Conservation (phyloP, 2,797 vertebrate species). For the Prunella strophiata region DNA sequence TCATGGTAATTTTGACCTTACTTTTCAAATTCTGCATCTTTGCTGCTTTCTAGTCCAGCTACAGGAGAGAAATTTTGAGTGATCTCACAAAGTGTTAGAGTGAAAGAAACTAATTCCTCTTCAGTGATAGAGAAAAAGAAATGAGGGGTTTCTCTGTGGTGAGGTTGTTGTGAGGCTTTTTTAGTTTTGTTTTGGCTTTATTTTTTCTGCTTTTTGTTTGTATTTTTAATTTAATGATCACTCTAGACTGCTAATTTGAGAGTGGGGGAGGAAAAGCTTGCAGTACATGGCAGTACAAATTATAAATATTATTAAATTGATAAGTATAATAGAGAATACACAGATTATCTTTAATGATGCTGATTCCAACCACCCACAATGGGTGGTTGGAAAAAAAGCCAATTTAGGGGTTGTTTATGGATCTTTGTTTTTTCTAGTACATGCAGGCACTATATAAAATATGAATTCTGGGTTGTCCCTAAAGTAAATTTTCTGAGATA, state of each 20-base stretch:
- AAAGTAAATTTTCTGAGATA: background rate
- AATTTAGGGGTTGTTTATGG: background rate
- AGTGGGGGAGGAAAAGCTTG: background rate
- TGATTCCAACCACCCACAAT: background rate
- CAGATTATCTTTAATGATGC: background rate
- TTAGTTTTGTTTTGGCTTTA: background rate
- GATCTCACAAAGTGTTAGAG: background rate
- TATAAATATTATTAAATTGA: background rate
- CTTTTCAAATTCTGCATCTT: background rate
- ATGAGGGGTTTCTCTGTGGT: accelerated
- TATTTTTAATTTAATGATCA: background rate
- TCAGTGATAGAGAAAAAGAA: background rate
- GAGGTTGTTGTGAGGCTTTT: background rate
- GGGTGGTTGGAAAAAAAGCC: background rate
- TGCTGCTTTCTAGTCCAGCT: background rate
- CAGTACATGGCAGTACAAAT: background rate
- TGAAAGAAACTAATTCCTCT: background rate
- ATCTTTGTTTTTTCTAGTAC: background rate
- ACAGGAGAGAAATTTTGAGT: background rate
- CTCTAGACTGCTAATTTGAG: background rate
- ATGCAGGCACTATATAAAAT: background rate
- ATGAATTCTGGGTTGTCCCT: background rate
- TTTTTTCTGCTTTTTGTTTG: accelerated
- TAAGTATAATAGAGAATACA: background rate
- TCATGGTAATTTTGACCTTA: background rate